Conservation (phyloP, 2,113 vertebrate genomes). For the Rattus norvegicus region GRCr8 NC_086036.1:67179501-67180000, state of each 20-base stretch:
- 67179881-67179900: not conserved
- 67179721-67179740: constrained; percentile 1
- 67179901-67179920: not conserved
- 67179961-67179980: not conserved
- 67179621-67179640: constrained; percentile 23
- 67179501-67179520: not conserved
- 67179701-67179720: not conserved
- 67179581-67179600: not conserved
- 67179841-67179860: not conserved
- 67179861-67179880: not conserved
- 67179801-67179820: not conserved
- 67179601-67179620: not conserved
- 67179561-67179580: not conserved
- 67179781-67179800: not conserved
- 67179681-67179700: not conserved
- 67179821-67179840: not conserved
- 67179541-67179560: not conserved
- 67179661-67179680: not conserved
- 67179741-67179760: not conserved
- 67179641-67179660: not conserved
- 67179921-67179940: not conserved
- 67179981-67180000: not conserved
- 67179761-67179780: not conserved
- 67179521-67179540: not conserved
- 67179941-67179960: not conserved